These are phyloP conservation scores for Grammomys surdaster DNA, from an alignment of 2,113 vertebrate genomes.

Conservation along the genomic window DNA sequence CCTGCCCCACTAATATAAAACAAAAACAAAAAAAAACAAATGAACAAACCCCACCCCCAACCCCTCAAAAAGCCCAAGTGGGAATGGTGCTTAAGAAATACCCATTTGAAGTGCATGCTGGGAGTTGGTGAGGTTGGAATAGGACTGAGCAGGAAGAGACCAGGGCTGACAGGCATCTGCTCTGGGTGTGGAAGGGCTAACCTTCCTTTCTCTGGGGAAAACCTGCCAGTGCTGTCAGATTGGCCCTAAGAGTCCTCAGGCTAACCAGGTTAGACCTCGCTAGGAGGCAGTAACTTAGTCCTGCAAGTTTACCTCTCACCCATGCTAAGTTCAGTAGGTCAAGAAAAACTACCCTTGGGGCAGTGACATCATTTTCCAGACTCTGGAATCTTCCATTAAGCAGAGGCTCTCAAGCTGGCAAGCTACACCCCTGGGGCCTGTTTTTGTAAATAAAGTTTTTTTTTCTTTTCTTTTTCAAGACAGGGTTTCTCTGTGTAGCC, in stretches of 20 bases:
- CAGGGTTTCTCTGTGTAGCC: too few species aligned
- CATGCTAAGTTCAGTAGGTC: background rate
- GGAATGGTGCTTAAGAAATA: background rate
- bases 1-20: background rate
- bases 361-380: background rate
- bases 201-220: background rate
- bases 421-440: background rate
- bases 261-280: background rate
- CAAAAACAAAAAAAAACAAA: background rate
- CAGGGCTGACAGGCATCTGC: too few species aligned
- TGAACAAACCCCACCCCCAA: background rate
- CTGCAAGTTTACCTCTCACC: background rate
- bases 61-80: background rate
- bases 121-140: background rate
- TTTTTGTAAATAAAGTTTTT: constrained; percentile 27
- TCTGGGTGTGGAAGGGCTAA: rapidly evolving
- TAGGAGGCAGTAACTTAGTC: background rate
- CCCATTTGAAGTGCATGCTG: rapidly evolving
- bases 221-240: background rate
- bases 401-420: background rate
- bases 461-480: too few species aligned
- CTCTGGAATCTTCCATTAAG: background rate
- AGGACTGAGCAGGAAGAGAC: rapidly evolving
- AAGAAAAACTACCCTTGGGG: background rate
- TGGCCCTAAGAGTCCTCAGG: background rate